A percentile compares a stretch with the other conserved stretches of the same genome.
Evolutionary conservation across 2,888 invertebrate species (phyloP).

Genomic region (Aleiodes testaceus): DNA sequence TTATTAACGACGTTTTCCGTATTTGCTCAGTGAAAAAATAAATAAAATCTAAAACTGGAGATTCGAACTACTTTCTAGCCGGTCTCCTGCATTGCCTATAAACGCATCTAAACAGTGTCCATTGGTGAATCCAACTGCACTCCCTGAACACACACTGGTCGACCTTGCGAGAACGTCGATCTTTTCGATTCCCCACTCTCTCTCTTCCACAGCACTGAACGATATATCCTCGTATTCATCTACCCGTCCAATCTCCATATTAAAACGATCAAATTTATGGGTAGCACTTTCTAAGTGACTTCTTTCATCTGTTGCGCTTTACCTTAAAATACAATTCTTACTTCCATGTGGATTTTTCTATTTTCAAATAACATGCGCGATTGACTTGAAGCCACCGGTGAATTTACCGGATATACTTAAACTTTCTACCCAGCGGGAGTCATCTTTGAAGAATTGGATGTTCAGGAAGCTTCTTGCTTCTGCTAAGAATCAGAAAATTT

Average conservation of each 20-base stretch:
- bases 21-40: slow-evolving; percentile 47
- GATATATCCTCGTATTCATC: slow-evolving; percentile 10
- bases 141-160: slow-evolving; percentile 49
- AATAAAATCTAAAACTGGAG: slow-evolving; percentile 41
- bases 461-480: slow-evolving; percentile 5
- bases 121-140: slow-evolving; percentile 30
- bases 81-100: slow-evolving; percentile 33
- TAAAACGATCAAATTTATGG: slow-evolving; percentile 16
- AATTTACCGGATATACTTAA: slow-evolving; percentile 11
- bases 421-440: slow-evolving; percentile 41
- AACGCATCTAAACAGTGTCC: slow-evolving; percentile 28
- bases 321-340: slow-evolving; percentile 16
- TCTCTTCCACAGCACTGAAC: slow-evolving; percentile 25
- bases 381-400: slow-evolving; percentile 13
- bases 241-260: slow-evolving; percentile 25
- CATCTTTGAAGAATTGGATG: slow-evolving; percentile 4
- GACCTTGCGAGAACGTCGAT: slow-evolving; percentile 52
- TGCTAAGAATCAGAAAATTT: background rate
- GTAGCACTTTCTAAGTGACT: slow-evolving; percentile 39
- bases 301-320: slow-evolving; percentile 26
- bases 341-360: slow-evolving; percentile 3
- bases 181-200: slow-evolving; percentile 35
- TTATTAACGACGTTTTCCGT: slow-evolving; percentile 49
- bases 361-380: background rate
- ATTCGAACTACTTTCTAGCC: slow-evolving; percentile 43